Evolutionary conservation across 1,140 invertebrate species (phyloP).

Genomic region (Diuraphis noxia): DNA sequence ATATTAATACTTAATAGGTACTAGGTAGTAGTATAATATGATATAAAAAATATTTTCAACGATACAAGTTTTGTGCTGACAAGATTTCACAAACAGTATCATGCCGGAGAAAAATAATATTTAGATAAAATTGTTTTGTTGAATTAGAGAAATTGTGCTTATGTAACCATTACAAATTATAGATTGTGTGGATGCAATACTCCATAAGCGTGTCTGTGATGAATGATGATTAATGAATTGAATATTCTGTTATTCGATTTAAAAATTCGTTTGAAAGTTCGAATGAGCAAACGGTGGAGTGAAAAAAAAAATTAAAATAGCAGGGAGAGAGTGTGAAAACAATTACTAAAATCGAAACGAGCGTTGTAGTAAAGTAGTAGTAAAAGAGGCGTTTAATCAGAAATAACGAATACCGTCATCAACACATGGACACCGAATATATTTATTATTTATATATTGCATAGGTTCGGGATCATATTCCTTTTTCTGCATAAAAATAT

Average conservation of each 20-base stretch:
- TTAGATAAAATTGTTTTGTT: not conserved
- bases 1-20: too few species aligned
- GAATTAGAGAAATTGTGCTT: not conserved
- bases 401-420: not conserved
- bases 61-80: not conserved
- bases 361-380: not conserved
- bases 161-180: not conserved
- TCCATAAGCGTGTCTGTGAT: not conserved
- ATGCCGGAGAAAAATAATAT: not conserved
- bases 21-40: too few species aligned
- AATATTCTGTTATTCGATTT: not conserved
- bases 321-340: not conserved
- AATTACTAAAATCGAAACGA: not conserved
- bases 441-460: too few species aligned
- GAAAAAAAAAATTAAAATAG: not conserved
- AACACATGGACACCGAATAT: not conserved
- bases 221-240: constrained; percentile 1
- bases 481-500: not conserved
- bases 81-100: not conserved
- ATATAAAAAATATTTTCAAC: not conserved
- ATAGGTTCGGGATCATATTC: not conserved
- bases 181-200: not conserved
- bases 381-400: not conserved
- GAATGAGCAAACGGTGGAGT: not conserved
- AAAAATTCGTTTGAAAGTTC: not conserved